phyloP scores from a whole-genome alignment of 37 sponge, comb jelly and placozoan genomes.

The Mnemiopsis leidyi region DNA sequence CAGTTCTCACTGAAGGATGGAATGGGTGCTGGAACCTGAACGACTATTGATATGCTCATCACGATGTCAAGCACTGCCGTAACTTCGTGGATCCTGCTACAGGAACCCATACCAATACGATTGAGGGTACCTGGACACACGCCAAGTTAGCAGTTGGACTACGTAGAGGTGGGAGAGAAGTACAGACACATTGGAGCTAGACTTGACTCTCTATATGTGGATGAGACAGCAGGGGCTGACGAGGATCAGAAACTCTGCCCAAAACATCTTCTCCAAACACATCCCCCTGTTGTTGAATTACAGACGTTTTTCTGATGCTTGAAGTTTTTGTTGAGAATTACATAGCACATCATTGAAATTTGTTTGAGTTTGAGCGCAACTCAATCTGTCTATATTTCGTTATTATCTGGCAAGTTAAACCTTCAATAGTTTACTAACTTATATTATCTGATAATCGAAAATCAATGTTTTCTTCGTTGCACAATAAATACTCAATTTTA shows the following conservation, averaged over 20 bases:
- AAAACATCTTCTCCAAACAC: neutral
- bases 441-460: neutral
- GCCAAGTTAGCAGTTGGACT: neutral
- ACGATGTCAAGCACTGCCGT: neutral
- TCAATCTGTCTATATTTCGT: neutral
- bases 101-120: neutral
- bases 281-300: neutral
- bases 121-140: neutral
- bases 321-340: neutral
- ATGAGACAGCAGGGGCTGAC: neutral
- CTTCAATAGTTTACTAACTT: neutral
- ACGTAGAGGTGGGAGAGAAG: neutral
- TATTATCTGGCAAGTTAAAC: neutral
- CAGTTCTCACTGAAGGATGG: conserved; percentile 21
- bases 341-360: neutral
- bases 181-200: neutral
- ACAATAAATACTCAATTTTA: neutral
- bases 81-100: neutral
- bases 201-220: neutral
- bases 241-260: neutral
- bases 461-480: neutral
- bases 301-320: neutral
- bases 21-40: neutral
- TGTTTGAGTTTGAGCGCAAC: neutral
- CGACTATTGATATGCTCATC: neutral